Evolutionary conservation across 2,888 invertebrate species (phyloP), one percentile per base, ranked within the genome.

Genomic region (Empis livida): DNA sequence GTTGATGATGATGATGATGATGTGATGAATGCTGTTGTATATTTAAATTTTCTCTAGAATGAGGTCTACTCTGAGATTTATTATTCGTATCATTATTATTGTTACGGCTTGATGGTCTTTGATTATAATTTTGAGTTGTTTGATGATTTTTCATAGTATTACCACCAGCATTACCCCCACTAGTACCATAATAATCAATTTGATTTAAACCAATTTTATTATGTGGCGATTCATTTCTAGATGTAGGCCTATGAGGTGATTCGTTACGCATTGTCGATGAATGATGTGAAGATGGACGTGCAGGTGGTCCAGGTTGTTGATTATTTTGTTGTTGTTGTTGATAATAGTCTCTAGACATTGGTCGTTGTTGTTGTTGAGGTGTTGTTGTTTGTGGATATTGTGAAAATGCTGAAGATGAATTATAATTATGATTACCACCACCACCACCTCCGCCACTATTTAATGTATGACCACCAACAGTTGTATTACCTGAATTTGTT

Each of bases 11-110:
- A 61, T 3, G 61, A 51, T 38, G 54, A 44, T 40, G 48, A 47
- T 10, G 44, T 27, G 23, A 50, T 46, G 10, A 11, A 17, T 39
- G 39, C 5, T 39, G 39, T 39, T 39, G 39, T 17, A 11, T 11
- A 53, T 59, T 46, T 6, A 43, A 47, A 31, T 61, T 64, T 15
- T 67, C 67, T 11, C 66, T 56, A 14, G 66, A 67, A 40, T 64
- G 65, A 6, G 66, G 67, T 42, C 67, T 58, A 52, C 65, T 65
- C 47, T 59, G 60, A 17, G 55, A 50, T 45, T 53, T 56, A 14
- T 55, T 54, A 55, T 61, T 52, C 42, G 4, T 39, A 41, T 41
- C 23, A 43, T 55, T 54, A 45, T 57, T n/a, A n/a, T n/a, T n/a
- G n/a, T n/a, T 61, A 35, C 61, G 59, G 53, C 62, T 63, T 16